phyloP scores from a whole-genome alignment of 2,113 vertebrate species.

The Mesitornis unicolor region DNA sequence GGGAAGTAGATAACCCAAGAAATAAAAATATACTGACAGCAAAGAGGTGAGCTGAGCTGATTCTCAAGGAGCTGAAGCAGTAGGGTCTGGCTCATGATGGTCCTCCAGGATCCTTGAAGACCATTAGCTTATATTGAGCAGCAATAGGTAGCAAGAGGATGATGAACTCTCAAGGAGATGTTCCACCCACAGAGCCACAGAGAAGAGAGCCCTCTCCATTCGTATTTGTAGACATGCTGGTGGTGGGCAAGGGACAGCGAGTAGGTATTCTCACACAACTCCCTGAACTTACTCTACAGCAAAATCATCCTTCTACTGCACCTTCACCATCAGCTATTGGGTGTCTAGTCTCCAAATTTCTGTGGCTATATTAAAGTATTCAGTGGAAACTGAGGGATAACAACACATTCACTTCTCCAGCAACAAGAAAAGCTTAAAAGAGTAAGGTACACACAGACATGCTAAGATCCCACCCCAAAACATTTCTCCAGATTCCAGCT shows the following conservation, averaged over 20 bases:
- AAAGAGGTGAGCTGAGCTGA: neutral
- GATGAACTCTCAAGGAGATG: neutral
- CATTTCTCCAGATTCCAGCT: neutral
- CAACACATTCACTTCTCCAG: neutral
- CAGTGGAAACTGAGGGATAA: neutral
- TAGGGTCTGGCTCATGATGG: neutral
- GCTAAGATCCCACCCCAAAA: neutral
- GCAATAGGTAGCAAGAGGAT: neutral
- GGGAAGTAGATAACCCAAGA: neutral
- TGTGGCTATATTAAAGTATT: neutral
- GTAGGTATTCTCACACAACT: neutral
- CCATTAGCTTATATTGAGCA: neutral
- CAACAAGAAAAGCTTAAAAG: neutral
- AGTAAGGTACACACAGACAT: neutral
- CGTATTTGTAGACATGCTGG: neutral
- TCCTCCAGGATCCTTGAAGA: neutral
- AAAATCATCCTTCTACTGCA: neutral
- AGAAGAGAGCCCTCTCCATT: neutral
- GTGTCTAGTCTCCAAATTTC: neutral
- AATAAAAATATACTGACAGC: neutral
- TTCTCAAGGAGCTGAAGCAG: neutral
- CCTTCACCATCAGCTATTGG: neutral
- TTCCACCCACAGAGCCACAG: neutral
- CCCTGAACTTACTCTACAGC: neutral
- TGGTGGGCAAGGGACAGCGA: neutral